Base-by-base conservation (phyloP, 2,797 vertebrate species). In the Sebastes minor region DNA sequence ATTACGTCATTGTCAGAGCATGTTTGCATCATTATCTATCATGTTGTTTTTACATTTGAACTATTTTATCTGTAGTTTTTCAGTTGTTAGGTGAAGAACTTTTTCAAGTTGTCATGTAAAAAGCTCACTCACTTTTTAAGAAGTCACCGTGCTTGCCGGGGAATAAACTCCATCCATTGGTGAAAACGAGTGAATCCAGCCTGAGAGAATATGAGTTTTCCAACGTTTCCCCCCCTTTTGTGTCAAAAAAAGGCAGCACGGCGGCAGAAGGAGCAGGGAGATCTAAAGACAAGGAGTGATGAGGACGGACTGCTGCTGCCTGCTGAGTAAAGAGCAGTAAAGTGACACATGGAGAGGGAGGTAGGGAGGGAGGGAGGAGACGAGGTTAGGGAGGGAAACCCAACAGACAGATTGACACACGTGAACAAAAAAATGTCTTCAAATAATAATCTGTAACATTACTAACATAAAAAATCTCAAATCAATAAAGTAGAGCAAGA, bases 151-250 rank as follows among this genome's bases (percentile, higher is more conserved):
- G 96, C 93, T 92, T 94, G 92, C 95, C 88, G 89, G 96, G 95
- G 94, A 94, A 92, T 91, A 94, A 93, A 85, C 95, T 97, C 96
- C 97, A 97, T 97, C 97, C 97, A 97, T 97, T 96, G 96, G 97
- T 96, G 93, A 97, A 94, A 94, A 97, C 93, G 95, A 97, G 96
- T 90, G 96, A 97, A 96, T 98, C 97, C 97, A 98, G 97, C 96
- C 84, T 83, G 87, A 88, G 62, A 90, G 75, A 73, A 82, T 35
- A 66, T 49, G 88, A 83, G 55, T 69, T 71, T 78, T 18, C 78
- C 82, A 60, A 59, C 0, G 75, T 61, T 74, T 72, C 60, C 32
- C 82, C 32, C 33, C 25, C 8, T 12, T 63, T 71, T 11, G 22
- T 30, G 20, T 56, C 42, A n/a, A 27, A 68, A 74, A 38, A 38